Evolutionary conservation across 2,113 vertebrate species (phyloP).

Genomic region (Ranitomeya imitator): DNA sequence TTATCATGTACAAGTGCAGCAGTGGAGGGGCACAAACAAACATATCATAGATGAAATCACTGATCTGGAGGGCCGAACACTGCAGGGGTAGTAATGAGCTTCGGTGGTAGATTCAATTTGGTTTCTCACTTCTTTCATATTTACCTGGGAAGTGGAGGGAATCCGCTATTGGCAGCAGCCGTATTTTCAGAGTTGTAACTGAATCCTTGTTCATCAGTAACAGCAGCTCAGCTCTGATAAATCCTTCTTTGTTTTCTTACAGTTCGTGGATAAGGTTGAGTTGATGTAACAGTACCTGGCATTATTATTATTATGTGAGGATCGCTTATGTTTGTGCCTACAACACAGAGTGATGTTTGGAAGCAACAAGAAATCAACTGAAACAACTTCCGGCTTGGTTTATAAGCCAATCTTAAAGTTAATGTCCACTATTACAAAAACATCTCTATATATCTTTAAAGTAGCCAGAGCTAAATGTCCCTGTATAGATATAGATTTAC

Average conservation of each 20-base stretch:
- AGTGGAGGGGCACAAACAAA: too few relatives aligned
- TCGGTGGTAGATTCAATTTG: background rate
- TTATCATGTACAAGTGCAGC: too few relatives aligned
- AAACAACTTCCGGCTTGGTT: background rate
- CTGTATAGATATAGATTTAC: too few relatives aligned
- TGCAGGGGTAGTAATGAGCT: too few relatives aligned
- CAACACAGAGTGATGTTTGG: background rate
- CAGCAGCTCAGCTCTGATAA: background rate
- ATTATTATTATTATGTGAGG: background rate
- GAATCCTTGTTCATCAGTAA: background rate
- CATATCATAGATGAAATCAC: too few relatives aligned
- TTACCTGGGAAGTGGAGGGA: background rate
- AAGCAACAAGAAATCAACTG: background rate
- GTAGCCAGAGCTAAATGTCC: too few relatives aligned
- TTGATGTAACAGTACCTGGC: background rate
- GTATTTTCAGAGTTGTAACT: background rate
- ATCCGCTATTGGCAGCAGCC: background rate
- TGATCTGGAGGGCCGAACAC: too few relatives aligned
- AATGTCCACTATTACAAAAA: background rate
- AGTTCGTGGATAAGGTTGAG: slow-evolving; percentile 6
- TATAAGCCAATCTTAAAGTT: background rate
- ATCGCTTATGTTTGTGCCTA: background rate
- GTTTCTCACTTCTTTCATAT: background rate
- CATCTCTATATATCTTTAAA: too few relatives aligned
- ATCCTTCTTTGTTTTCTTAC: slow-evolving; percentile 6